phyloP scores from a whole-genome alignment of 2,797 vertebrate genomes.

The Notamacropus eugenii region DNA sequence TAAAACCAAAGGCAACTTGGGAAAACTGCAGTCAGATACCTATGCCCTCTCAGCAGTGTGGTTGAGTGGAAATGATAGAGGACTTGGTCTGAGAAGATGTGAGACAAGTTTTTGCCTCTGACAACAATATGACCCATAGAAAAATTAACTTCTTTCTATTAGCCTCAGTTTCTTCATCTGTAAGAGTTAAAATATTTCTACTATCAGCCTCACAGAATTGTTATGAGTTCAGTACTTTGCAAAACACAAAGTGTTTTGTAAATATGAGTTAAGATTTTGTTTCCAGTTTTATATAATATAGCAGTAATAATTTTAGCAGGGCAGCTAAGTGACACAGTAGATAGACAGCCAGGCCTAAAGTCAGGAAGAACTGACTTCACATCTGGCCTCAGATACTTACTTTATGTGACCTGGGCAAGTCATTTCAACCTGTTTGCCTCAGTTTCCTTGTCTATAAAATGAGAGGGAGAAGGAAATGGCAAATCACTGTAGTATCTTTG shows the following conservation, averaged over 20 bases:
- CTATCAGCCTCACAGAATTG: neutral
- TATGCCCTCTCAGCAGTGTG: neutral
- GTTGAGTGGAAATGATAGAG: neutral
- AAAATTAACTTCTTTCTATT: neutral
- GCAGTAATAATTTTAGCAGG: neutral
- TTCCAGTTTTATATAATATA: neutral
- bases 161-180: neutral
- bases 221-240: neutral
- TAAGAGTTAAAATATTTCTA: neutral
- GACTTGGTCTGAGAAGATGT: neutral
- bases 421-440: neutral
- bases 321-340: neutral
- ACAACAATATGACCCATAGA: neutral
- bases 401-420: neutral
- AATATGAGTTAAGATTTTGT: neutral
- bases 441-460: neutral
- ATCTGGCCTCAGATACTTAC: neutral
- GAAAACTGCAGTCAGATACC: neutral
- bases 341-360: neutral
- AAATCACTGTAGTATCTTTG: neutral
- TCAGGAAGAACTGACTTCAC: neutral
- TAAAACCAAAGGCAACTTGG: neutral
- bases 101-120: neutral
- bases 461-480: neutral
- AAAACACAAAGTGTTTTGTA: neutral